phyloP scores from a whole-genome alignment of 1,140 invertebrate genomes.

The Hermetia illucens region DNA sequence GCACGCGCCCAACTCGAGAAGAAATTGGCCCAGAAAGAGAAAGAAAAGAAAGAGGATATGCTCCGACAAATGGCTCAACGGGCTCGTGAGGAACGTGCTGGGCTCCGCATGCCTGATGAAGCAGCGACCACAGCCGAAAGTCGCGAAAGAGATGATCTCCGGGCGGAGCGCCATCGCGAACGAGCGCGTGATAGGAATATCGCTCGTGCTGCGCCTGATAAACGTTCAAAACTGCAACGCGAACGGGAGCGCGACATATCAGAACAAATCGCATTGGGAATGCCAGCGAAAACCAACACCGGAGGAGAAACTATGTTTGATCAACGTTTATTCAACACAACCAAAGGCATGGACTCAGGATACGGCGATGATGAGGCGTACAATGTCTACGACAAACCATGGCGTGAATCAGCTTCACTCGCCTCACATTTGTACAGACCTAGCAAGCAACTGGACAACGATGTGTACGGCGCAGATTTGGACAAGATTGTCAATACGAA shows the following conservation, averaged over 20 bases:
- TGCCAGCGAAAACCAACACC: slow-evolving; percentile 69
- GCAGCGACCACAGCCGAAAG: slow-evolving; percentile 39
- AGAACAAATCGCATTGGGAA: slow-evolving; percentile 93
- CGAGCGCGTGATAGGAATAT: slow-evolving; percentile 85
- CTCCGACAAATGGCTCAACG: slow-evolving; percentile 85
- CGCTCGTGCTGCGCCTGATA: slow-evolving; percentile 85
- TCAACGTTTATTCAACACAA: slow-evolving; percentile 89
- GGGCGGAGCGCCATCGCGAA: slow-evolving; percentile 83
- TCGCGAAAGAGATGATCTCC: slow-evolving; percentile 76
- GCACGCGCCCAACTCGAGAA: slow-evolving; percentile 91
- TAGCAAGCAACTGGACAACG: slow-evolving; percentile 74
- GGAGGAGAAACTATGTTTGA: slow-evolving; percentile 85
- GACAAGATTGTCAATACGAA: slow-evolving; percentile 79
- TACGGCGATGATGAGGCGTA: slow-evolving; percentile 97
- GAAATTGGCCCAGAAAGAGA: slow-evolving; percentile 94
- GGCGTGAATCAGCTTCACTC: slow-evolving; percentile 68
- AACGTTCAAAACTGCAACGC: slow-evolving; percentile 71
- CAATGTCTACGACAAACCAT: slow-evolving; percentile 94
- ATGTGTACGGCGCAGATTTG: slow-evolving; percentile 80
- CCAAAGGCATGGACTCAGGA: slow-evolving; percentile 90
- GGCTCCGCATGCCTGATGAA: slow-evolving; percentile 32
- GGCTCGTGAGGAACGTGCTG: slow-evolving; percentile 88
- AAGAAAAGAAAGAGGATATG: slow-evolving; percentile 96
- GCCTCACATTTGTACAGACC: slow-evolving; percentile 88
- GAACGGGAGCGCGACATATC: slow-evolving; percentile 95